Evolutionary conservation across 2,113 vertebrate species (phyloP), one percentile per base, ranked within the genome.

Genomic region (Macroglossus sobrinus): DNA sequence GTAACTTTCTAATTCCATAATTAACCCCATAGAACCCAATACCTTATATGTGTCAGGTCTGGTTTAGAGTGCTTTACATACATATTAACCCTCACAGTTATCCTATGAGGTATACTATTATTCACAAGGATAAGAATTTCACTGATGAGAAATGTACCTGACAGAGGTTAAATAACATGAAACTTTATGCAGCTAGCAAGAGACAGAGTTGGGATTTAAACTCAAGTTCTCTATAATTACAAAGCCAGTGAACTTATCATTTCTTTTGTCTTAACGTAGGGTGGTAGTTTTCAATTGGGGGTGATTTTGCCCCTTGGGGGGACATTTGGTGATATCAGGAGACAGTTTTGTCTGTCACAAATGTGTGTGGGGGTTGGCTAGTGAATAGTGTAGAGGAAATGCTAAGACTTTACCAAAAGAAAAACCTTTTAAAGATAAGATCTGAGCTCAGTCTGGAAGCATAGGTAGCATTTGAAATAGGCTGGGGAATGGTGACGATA

Each of bases 181-280:
- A 59, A 86, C 13, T 45, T 69, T 15, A 89, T 6, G 45, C 6
- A 75, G 22, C 50, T 69, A 90, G 11, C 79, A 84, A 82, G 66
- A 9, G 40, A 64, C 14, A 75, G 74, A 96, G 63, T 22, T 89
- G 50, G 26, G 33, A 85, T 95, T 74, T 81, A 95, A 87, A 82
- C 22, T 19, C 11, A 68, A 47, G 28, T 87, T 95, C 81, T 93
- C 66, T 94, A 96, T 94, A 96, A 89, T 72, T 82, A 33, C 35
- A 97, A 86, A 95, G 35, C 33, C 40, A 68, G 40, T 47, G 53
- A 64, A 18, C 30, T 71, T 91, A 74, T 55, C 81, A 55, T 4
- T 74, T 33, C 26, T 40, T 5, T 89, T 43, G 45, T 81, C 28
- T 91, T 96, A 21, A 88, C 30, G 76, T 9, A 80, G 11, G 3